Conservation (phyloP, 2,797 vertebrate genomes). For the Hirundo rustica region DNA sequence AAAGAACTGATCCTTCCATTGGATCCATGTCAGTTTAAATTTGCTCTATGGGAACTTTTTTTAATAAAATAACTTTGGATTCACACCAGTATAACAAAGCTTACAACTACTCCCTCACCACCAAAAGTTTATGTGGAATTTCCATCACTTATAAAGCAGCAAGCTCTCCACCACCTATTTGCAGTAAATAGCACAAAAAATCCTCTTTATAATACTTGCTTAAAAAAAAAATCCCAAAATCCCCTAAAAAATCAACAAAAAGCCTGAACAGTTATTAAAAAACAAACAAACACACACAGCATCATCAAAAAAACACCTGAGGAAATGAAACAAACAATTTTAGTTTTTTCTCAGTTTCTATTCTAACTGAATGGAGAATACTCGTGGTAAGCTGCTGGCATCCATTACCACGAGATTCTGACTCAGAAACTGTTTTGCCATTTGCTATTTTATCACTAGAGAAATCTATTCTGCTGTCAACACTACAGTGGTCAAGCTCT, state of each 20-base stretch:
- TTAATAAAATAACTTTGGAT: not conserved
- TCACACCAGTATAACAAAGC: not conserved
- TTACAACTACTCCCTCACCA: not conserved
- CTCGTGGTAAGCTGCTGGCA: not conserved
- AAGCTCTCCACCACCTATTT: not conserved
- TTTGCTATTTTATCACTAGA: conserved; percentile 29
- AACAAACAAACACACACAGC: not conserved
- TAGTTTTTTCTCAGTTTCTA: not conserved
- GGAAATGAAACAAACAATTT: not conserved
- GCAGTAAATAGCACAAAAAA: not conserved
- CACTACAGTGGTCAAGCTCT: not conserved
- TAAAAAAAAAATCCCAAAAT: not conserved
- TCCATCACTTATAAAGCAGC: not conserved
- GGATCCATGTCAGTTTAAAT: not conserved
- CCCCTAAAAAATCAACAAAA: not conserved
- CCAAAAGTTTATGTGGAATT: not conserved
- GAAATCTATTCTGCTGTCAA: conserved; percentile 23
- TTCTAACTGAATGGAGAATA: not conserved
- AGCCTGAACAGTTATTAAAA: not conserved
- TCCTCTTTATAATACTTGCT: not conserved
- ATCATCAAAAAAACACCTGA: not conserved
- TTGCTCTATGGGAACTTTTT: not conserved
- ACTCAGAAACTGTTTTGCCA: not conserved
- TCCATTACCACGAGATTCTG: not conserved
- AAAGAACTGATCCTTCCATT: not conserved